A percentile compares a stretch with the other conserved stretches of the same genome.
Evolutionary conservation across 2,888 invertebrate species (phyloP).

Genomic region (Podotricha telesiphe): DNA sequence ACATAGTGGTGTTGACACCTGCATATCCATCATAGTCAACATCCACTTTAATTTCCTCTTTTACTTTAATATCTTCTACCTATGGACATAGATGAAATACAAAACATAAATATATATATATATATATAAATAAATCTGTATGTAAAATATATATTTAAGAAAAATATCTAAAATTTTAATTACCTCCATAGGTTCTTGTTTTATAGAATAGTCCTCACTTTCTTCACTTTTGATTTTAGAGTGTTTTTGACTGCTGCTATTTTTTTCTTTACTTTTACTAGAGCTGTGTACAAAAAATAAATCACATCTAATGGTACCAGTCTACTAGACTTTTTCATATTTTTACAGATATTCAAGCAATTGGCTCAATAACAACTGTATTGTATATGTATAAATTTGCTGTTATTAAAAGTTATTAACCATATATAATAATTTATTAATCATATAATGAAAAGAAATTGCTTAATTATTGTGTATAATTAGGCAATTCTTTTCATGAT

Average conservation of each 20-base stretch:
- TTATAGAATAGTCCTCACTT: constrained; percentile 62
- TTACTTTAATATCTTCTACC: constrained; percentile 71
- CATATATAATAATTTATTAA: no score
- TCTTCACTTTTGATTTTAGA: constrained; percentile 65
- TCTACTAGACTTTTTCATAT: background rate
- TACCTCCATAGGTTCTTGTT: constrained; percentile 74
- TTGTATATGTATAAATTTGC: no score
- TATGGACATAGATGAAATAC: constrained; percentile 42
- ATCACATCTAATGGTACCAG: background rate
- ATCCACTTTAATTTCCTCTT: constrained; percentile 55
- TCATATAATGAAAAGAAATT: no score
- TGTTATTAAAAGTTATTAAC: no score
- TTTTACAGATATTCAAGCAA: no score
- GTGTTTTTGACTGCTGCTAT: constrained; percentile 60
- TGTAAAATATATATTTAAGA: background rate
- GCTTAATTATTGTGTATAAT: background rate
- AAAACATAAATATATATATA: background rate
- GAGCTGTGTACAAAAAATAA: constrained; percentile 45
- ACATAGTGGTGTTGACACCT: constrained; percentile 82
- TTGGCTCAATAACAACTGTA: no score
- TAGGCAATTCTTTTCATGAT: background rate
- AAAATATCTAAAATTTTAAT: constrained; percentile 1
- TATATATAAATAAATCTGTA: background rate
- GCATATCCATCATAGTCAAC: constrained; percentile 59
- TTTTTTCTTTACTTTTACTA: constrained; percentile 70